These are phyloP conservation scores for Orthosia gothica DNA, from an alignment of 2,888 invertebrate genomes.

Conservation along the genomic window DNA sequence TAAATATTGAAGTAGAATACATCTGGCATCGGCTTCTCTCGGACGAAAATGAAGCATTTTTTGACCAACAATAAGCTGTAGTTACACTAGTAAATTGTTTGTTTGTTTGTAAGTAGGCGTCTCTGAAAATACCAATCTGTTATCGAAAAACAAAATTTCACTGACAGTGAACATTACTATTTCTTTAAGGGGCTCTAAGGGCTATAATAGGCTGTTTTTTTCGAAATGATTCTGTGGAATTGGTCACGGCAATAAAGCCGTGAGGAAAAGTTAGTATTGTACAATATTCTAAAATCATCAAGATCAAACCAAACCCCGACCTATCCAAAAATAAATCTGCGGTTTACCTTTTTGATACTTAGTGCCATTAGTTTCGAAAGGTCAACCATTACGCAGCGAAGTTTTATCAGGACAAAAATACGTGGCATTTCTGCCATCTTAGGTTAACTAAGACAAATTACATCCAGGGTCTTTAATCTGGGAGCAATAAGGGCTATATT, in stretches of 20 bases:
- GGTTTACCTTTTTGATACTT: background rate
- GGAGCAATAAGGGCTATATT: conserved; percentile 6
- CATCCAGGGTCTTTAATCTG: conserved; percentile 1
- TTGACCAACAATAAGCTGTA: no score
- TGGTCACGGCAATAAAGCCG: no score
- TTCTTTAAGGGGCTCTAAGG: no score
- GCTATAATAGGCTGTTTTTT: no score
- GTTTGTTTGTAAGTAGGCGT: no score
- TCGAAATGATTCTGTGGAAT: no score
- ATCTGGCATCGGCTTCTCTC: conserved; percentile 10
- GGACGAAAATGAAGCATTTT: background rate
- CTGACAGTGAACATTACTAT: no score
- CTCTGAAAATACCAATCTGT: no score
- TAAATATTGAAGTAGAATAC: conserved; percentile 24
- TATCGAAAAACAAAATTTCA: no score
- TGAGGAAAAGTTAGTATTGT: no score
- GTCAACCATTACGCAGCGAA: conserved; percentile 21
- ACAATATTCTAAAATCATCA: background rate
- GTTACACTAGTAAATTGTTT: no score
- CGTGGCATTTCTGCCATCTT: background rate
- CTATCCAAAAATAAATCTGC: conserved; percentile 6
- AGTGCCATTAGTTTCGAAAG: conserved; percentile 16
- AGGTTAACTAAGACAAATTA: conserved; percentile 23
- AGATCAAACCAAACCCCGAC: background rate
- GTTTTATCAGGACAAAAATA: conserved; percentile 5